Evolutionary conservation across 2,888 invertebrate species (phyloP), one percentile per base, ranked within the genome.

Genomic region (Pristionchus entomophagus): DNA sequence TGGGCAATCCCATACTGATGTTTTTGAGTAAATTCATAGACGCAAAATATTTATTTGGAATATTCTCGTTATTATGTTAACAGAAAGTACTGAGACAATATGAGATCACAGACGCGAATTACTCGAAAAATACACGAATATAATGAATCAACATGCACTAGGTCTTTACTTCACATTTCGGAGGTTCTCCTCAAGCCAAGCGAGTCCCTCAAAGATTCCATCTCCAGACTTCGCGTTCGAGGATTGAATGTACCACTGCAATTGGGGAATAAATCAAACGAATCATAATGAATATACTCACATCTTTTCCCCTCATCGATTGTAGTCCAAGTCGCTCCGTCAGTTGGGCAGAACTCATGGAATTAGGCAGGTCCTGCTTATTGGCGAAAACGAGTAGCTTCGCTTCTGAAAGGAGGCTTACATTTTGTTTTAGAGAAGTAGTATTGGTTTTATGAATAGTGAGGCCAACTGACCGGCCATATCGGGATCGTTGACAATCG

Each of bases 181-280:
- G 3, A 85, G 53, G 2, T 73, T n/a, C 35, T 85, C 35, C 19
- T 73, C 73, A 10, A 85, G 45, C 85, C 85, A 85, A 12, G 80
- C 80, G 45, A 85, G 80, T 56, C 85, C 85, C 32, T 85, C 85
- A 49, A 85, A 51, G 32, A 85, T 32, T 38, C 85, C 85, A 4
- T 85, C 85, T 2, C 62, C 49, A 4, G 59, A 45, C 62, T 62
- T 56, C 0, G 85, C 85, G 51, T 85, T 85, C 6, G 85, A 85
- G 1, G 85, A 38, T 53, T 85, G 85, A 14, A 85, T 41, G 85
- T 62, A 85, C 85, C 85, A 85, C 84, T 84, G 53, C 49, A 80
- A 80, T 8, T 1, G 12, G 0, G 8, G 1, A 78, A 38, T 69
- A 1, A 38, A 10, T 35, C 19, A 19, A 62, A 4, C 2, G 2